Conservation (phyloP, 2,113 vertebrate species). For the Trematomus loennbergii region DNA sequence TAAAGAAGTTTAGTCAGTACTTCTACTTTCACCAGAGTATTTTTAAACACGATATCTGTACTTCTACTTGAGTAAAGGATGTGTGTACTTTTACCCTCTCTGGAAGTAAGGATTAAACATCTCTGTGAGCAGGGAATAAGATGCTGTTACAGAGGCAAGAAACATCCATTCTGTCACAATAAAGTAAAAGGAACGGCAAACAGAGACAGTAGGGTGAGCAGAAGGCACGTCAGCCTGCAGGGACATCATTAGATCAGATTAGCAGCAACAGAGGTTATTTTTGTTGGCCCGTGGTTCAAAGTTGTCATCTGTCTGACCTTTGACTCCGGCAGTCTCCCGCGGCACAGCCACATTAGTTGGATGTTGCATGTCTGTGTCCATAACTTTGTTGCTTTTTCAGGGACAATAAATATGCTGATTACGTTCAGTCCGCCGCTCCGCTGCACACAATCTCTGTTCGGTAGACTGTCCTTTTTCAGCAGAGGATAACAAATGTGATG, state of each 20-base stretch:
- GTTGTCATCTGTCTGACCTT: constrained; percentile 59
- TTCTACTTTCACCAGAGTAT: too few species aligned
- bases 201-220: constrained; percentile 24
- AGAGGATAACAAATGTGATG: constrained; percentile 5
- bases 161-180: constrained; percentile 23
- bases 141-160: constrained; percentile 21
- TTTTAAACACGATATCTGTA: too few species aligned
- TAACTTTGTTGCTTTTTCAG: constrained; percentile 21
- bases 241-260: constrained; percentile 65
- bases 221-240: constrained; percentile 37
- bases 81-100: too few species aligned
- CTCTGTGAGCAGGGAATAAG: constrained; percentile 3
- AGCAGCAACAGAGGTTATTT: constrained; percentile 48
- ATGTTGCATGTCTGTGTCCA: constrained; percentile 26
- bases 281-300: constrained; percentile 56
- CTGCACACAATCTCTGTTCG: constrained; percentile 9
- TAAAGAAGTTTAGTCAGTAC: too few species aligned
- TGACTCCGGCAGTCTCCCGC: constrained; percentile 37
- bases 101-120: constrained; percentile 24
- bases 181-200: not conserved
- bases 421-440: constrained; percentile 2
- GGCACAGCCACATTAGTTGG: constrained; percentile 19
- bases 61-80: too few species aligned
- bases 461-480: constrained; percentile 13
- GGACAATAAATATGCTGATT: constrained; percentile 27